A percentile compares a stretch with the other conserved stretches of the same genome.
Evolutionary conservation across 2,113 vertebrate genomes (phyloP).

Genomic region (Nanger granti): DNA sequence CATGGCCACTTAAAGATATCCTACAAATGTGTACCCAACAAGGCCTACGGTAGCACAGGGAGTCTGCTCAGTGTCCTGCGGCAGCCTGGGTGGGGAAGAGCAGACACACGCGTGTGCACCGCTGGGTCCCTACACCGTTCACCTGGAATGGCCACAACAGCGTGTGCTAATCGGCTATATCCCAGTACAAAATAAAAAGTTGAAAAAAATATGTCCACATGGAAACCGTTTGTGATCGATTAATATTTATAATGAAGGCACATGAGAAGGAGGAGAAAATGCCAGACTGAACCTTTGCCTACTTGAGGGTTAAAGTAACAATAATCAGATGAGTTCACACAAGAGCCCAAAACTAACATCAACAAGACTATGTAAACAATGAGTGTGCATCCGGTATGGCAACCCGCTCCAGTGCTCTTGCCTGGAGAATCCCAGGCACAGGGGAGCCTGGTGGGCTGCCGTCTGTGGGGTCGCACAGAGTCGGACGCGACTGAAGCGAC

Average conservation of each 20-base stretch:
- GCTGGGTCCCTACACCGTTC: not conserved
- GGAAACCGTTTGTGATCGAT: not conserved
- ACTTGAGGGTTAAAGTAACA: not conserved
- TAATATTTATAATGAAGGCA: not conserved
- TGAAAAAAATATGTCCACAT: not conserved
- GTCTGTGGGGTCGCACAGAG: too few relatives aligned
- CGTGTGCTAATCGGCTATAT: not conserved
- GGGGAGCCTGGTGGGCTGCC: too few relatives aligned
- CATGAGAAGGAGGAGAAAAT: not conserved
- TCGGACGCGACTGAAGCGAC: too few relatives aligned
- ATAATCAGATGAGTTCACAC: not conserved
- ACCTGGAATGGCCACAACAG: accelerated
- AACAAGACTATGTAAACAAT: not conserved
- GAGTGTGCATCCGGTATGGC: not conserved
- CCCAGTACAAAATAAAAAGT: not conserved
- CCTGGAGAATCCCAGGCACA: too few relatives aligned
- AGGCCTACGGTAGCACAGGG: not conserved
- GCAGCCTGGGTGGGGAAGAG: not conserved
- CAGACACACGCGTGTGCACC: accelerated
- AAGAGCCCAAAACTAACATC: not conserved
- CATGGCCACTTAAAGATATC: not conserved
- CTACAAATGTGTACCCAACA: accelerated
- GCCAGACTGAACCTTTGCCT: not conserved
- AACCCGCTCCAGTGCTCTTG: too few relatives aligned
- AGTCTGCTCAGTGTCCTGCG: accelerated